These are phyloP conservation scores for Narcine bancroftii DNA, from an alignment of 2,113 vertebrate species.

Conservation along the genomic window DNA sequence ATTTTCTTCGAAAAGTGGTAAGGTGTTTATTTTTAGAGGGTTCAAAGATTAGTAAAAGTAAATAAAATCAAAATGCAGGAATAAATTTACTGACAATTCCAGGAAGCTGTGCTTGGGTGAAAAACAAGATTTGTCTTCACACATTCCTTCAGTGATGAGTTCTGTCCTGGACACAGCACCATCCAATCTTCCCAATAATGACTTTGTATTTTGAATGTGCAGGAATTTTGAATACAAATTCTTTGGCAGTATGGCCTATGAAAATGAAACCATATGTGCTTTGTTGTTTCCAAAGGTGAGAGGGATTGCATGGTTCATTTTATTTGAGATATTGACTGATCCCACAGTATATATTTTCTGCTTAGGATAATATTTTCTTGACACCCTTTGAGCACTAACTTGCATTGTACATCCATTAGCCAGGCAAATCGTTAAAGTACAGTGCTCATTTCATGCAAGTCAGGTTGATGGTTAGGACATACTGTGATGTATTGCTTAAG, in stretches of 20 bases:
- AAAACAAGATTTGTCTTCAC: background rate
- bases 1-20: too few relatives aligned
- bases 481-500: background rate
- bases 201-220: constrained; percentile 11
- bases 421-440: background rate
- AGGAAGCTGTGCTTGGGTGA: background rate
- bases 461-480: too few relatives aligned
- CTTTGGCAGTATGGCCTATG: background rate
- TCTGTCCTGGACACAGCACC: background rate
- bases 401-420: background rate
- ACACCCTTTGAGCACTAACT: background rate
- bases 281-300: background rate
- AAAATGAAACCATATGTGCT: background rate
- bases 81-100: background rate
- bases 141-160: background rate
- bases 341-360: background rate
- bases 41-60: background rate
- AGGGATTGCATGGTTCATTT: background rate
- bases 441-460: background rate
- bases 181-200: background rate
- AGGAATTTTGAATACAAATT: background rate
- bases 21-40: background rate
- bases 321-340: background rate
- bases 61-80: background rate
- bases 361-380: background rate